Evolutionary conservation across 2,797 vertebrate genomes (phyloP).

Genomic region (Rhynchotus rufescens): DNA sequence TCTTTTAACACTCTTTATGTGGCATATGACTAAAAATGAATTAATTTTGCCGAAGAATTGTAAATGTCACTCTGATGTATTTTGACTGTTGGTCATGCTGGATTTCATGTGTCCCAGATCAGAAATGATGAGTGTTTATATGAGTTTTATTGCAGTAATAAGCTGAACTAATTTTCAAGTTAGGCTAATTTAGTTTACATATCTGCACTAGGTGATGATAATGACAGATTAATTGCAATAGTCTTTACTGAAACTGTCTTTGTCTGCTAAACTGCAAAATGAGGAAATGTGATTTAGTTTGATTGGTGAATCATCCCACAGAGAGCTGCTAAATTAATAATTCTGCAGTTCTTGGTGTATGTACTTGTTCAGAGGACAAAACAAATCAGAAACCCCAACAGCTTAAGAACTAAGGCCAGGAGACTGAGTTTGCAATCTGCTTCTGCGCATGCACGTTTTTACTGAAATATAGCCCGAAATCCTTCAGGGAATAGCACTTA

Average conservation of each 20-base stretch:
- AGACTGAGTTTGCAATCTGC: background rate
- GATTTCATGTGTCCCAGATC: conserved; percentile 35
- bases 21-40: conserved; percentile 64
- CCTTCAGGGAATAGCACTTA: background rate
- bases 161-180: conserved; percentile 67
- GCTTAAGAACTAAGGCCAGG: background rate
- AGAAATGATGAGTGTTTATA: conserved; percentile 55
- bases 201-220: conserved; percentile 44
- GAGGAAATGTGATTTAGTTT: conserved; percentile 61
- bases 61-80: conserved; percentile 48
- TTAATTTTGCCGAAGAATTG: conserved; percentile 37
- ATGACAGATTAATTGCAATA: conserved; percentile 73
- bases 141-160: conserved; percentile 58
- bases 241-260: conserved; percentile 55
- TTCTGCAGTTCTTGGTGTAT: conserved; percentile 20
- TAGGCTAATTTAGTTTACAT: conserved; percentile 71
- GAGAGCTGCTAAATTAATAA: conserved; percentile 23
- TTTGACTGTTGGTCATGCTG: conserved; percentile 58
- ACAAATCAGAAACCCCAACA: too few species aligned
- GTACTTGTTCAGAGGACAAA: conserved; percentile 7
- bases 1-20: conserved; percentile 39
- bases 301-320: conserved; percentile 62
- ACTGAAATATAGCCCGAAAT: background rate
- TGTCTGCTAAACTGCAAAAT: conserved; percentile 60
- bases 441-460: background rate